phyloP scores from a whole-genome alignment of 2,797 vertebrate species.

The Alectoris magna region DNA sequence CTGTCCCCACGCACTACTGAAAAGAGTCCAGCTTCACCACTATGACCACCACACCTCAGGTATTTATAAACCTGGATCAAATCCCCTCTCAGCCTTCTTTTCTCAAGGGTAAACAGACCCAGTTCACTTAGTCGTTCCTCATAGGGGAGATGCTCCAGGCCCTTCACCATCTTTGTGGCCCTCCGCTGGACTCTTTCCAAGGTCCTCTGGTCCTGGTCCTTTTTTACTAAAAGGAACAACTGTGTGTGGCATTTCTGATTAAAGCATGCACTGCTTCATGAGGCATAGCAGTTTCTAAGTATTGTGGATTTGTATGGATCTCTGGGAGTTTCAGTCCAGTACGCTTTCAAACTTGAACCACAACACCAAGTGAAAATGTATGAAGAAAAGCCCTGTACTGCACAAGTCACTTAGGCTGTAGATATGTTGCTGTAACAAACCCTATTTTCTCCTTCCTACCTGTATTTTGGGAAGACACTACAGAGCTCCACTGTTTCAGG shows the following conservation, averaged over 20 bases:
- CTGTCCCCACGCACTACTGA: no score
- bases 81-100: no score
- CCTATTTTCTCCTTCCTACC: background rate
- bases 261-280: background rate
- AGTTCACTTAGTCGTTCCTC: no score
- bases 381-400: background rate
- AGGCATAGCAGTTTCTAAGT: background rate
- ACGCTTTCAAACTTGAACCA: background rate
- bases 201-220: background rate
- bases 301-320: background rate
- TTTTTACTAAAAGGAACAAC: background rate
- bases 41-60: no score
- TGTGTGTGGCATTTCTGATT: accelerated
- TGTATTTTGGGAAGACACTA: background rate
- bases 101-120: no score
- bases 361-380: background rate
- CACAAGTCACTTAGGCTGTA: no score
- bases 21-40: no score
- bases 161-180: no score
- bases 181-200: no score
- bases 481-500: background rate
- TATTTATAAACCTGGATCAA: no score
- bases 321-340: background rate
- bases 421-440: background rate
- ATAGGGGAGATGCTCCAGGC: no score